phyloP scores from a whole-genome alignment of 2,888 invertebrate species.

The Digitonthophagus gazella region DNA sequence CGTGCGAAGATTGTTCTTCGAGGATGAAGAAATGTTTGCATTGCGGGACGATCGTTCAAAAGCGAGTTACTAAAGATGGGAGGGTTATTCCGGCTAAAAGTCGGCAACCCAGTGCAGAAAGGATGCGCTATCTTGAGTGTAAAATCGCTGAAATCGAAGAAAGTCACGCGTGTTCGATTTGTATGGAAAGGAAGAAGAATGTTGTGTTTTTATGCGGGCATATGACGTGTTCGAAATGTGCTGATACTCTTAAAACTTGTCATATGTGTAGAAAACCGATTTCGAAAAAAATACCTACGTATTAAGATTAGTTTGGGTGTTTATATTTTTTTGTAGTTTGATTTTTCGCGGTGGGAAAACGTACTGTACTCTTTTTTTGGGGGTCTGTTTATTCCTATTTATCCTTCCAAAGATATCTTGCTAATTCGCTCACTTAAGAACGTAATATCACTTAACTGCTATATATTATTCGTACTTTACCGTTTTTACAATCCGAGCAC shows the following conservation, averaged over 20 bases:
- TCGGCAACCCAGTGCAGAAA: slow-evolving; percentile 65
- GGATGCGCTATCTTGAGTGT: slow-evolving; percentile 68
- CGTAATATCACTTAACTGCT: not conserved
- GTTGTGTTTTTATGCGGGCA: slow-evolving; percentile 89
- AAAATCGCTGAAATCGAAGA: slow-evolving; percentile 86
- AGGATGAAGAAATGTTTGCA: slow-evolving; percentile 76
- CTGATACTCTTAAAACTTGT: slow-evolving; percentile 76
- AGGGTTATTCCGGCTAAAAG: slow-evolving; percentile 52
- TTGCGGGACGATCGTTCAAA: slow-evolving; percentile 63
- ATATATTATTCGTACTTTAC: not conserved
- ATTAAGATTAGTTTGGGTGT: slow-evolving; percentile 37
- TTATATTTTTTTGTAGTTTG: slow-evolving; percentile 6
- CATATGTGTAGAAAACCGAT: slow-evolving; percentile 83
- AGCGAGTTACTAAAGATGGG: slow-evolving; percentile 56
- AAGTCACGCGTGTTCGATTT: slow-evolving; percentile 80
- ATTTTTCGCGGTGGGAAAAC: slow-evolving; percentile 1
- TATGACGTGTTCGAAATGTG: slow-evolving; percentile 78
- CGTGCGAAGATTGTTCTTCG: slow-evolving; percentile 72
- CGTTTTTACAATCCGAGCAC: not conserved
- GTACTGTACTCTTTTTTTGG: not conserved
- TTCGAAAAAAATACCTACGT: slow-evolving; percentile 65
- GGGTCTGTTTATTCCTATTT: slow-evolving; percentile 13
- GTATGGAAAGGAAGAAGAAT: slow-evolving; percentile 80
- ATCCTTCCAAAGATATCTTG: slow-evolving; percentile 17
- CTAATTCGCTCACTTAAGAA: not conserved